Evolutionary conservation across 2,113 vertebrate genomes (phyloP), one percentile per base, ranked within the genome.

Genomic region (Nibea albiflora): DNA sequence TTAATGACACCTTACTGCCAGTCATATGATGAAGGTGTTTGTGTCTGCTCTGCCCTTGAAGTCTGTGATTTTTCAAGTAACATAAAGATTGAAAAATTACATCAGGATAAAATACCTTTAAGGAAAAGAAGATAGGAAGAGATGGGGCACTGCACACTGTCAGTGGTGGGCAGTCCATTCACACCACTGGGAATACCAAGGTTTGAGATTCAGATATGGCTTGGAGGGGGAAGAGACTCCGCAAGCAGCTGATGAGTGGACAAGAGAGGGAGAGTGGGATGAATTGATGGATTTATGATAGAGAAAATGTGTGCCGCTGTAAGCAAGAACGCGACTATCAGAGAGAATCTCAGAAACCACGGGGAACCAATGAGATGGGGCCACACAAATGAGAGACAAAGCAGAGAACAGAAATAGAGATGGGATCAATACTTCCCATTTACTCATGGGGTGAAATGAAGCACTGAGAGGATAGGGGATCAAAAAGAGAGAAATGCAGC

Each of bases 221-320:
- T 87, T 64, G 4, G 9, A 65, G 78, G 75, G 77, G 75, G 60
- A 63, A 67, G 57, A 65, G 78, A 68, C 46, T 73, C 74, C 66
- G 76, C 63, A 22, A 81, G 63, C 86, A 68, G 60, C 46, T 69
- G 77, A 88, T 73, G 86, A 74, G 70, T 6, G 69, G 80, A 91
- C 67, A 56, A 81, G 65, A 77, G 65, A 65, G 53, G 47, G 31
- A 67, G 80, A 84, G 72, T 72, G 76, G 85, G 83, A 85, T 79
- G 83, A 87, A 88, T 89, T 90, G 44, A 94, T 81, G 81, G 85
- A 92, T 92, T 88, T 83, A 76, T 87, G 88, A 90, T 77, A 56
- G 65, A 76, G 73, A 84, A 42, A 78, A 50, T 35, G 71, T 80
- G 90, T 63, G 89, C 70, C 5, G 76, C 84, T 85, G 85, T 92